Evolutionary conservation across 2,888 invertebrate species (phyloP).

Genomic region (Idaea dimidiata): DNA sequence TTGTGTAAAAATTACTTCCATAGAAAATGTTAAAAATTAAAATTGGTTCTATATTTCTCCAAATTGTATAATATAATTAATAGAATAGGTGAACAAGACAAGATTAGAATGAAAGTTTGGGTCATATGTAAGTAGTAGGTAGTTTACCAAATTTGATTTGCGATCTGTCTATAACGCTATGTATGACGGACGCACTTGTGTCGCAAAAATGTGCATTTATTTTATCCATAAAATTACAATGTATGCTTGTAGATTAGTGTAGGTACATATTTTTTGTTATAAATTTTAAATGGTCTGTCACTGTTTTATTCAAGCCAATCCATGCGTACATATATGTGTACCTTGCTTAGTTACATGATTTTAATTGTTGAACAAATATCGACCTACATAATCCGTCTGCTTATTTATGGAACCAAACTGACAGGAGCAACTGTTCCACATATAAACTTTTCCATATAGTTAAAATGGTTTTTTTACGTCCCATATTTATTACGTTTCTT

Average conservation of each 20-base stretch:
- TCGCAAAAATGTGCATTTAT: constrained; percentile 24
- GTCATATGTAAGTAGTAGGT: neutral
- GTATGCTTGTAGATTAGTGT: neutral
- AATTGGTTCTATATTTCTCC: neutral
- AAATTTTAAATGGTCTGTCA: neutral
- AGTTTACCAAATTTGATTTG: neutral
- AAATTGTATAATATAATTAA: neutral
- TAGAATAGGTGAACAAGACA: neutral
- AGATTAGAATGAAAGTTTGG: neutral
- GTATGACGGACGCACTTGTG: neutral
- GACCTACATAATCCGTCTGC: neutral
- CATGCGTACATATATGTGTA: neutral
- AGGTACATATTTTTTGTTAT: neutral
- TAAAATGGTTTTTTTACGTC: too few species aligned
- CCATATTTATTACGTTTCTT: too few species aligned
- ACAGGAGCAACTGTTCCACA: too few species aligned
- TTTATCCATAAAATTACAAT: constrained; percentile 2
- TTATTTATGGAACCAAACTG: too few species aligned
- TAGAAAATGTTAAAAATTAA: neutral
- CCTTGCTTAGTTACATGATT: neutral
- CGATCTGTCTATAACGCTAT: neutral
- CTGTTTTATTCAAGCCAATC: neutral
- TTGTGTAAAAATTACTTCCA: neutral
- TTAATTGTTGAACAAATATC: neutral
- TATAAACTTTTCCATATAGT: too few species aligned